Evolutionary conservation across 2,113 vertebrate genomes (phyloP), one percentile per base, ranked within the genome.

Genomic region (Mirounga angustirostris): DNA sequence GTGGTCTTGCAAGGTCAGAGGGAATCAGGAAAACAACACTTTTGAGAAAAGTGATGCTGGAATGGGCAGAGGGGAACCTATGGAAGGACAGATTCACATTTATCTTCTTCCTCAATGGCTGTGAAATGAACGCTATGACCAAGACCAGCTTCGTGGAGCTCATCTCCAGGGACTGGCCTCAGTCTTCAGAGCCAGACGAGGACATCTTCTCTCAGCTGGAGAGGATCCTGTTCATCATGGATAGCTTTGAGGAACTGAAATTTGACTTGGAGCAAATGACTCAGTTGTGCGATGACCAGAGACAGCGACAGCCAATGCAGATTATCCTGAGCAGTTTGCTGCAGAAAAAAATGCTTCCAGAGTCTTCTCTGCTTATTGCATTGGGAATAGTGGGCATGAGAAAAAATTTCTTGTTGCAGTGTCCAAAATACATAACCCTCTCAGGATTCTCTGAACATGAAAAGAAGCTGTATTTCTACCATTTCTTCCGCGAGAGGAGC

Each of bases 1-100:
- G 91, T 97, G 14, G 88, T 97, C 16, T 12, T 98, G 14, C 78
- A 81, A 1, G 97, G 98, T 6, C 71, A 1, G 85, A 94, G 5
- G 98, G 98, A 8, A 33, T 33, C 0, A 98, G 98, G 0, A 98
- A 98, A 56, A 97, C 97, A 0, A 95, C 97, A 1, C 87, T 98
- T n/a, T 36, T 89, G n/a, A 94, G 89, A 19, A 98, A 93, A 80
- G 86, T 86, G 24, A 96, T 98, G 93, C 24, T 95, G 58, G 97
- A 98, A 3, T 98, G 98, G 98, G 94, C 98, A 2, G 67, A 59
- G 24, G 98, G 94, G 13, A 40, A 56, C 4, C 65, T 98, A 0
- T 94, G 92, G 71, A n/a, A 71, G 50, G 93, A 97, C 1, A 67
- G 95, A 0, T 98, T 98, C 43, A 5, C 46, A 0, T 98, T 89